Percentiles rank a stretch among this genome's conserved stretches.
Conservation (phyloP, 2,888 invertebrate species). For the Blera fallax region DNA sequence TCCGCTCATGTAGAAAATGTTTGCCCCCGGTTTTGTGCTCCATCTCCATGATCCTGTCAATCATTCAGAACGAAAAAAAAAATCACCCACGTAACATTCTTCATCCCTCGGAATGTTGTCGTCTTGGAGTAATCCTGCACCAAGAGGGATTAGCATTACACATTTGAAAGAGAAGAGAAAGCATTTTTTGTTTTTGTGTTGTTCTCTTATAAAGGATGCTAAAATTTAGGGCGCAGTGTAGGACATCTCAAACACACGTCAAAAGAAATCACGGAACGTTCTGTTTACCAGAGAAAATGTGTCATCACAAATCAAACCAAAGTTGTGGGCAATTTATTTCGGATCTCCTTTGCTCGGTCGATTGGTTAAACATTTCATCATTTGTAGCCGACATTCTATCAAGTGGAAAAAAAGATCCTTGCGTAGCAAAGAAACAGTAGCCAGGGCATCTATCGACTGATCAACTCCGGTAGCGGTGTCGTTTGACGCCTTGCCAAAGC, state of each 20-base stretch:
- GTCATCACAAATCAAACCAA: constrained; percentile 72
- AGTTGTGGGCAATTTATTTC: constrained; percentile 31
- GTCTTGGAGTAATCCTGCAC: constrained; percentile 49
- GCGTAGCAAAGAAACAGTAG: constrained; percentile 37
- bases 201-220: constrained; percentile 4
- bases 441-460: constrained; percentile 29
- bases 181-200: neutral
- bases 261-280: constrained; percentile 65
- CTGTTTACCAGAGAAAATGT: constrained; percentile 57
- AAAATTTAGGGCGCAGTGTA: neutral
- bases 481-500: constrained; percentile 62
- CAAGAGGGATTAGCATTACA: constrained; percentile 37
- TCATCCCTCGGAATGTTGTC: constrained; percentile 39
- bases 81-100: constrained; percentile 59
- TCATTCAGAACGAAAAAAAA: constrained; percentile 40
- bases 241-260: constrained; percentile 47
- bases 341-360: constrained; percentile 20
- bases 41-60: constrained; percentile 66
- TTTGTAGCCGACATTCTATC: constrained; percentile 64
- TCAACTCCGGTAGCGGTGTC: constrained; percentile 69
- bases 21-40: constrained; percentile 38
- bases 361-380: constrained; percentile 57
- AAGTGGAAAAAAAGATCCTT: constrained; percentile 40
- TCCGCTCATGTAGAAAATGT: constrained; percentile 70
- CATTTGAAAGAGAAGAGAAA: neutral